Evolutionary conservation across 1,140 invertebrate genomes (phyloP), one percentile per base, ranked within the genome.

Genomic region (Antheraea pernyi): DNA sequence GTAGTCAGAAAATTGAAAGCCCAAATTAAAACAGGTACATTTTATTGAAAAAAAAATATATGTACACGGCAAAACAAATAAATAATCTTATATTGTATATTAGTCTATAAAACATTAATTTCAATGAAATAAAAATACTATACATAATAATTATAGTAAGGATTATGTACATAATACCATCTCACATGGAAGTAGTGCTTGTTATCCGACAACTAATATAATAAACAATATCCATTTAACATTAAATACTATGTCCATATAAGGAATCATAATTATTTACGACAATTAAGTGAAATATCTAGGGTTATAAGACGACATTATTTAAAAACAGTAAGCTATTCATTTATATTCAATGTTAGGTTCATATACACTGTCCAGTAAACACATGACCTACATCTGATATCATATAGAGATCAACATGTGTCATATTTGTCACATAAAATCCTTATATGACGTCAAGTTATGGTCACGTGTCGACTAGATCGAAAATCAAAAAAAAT

Each of bases 1-100:
- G 7, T 42, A 9, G 39, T 42, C 8, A 42, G 16, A 53, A 53
- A 53, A 53, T 16, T 53, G 16, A 53, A 53, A 53, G 16, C 11
- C 46, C 46, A 53, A 80, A 87, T 84, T 88, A 91, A 91, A 91
- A 91, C 89, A 91, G 89, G 89, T 91, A 91, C 89, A 88, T 88
- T 91, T 91, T 91, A 91, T 90, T 91, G 88, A 90, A 91, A 91
- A 87, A 53, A 80, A 90, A 91, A 90, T 90, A 42, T 42, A 91
- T 91, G 86, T 91, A 91, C 89, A 90, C 89, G 90, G 88, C 88
- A 91, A 91, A 91, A 91, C 89, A 91, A 91, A 91, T 91, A 91
- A 91, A 91, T 91, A 91, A 91, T 91, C 89, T 91, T 91, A 91
- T 88, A 72, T 89, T 88, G 89, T 91, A 91, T 91, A 91, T 91